phyloP scores from a whole-genome alignment of 2,797 vertebrate species.

The Periparus ater region DNA sequence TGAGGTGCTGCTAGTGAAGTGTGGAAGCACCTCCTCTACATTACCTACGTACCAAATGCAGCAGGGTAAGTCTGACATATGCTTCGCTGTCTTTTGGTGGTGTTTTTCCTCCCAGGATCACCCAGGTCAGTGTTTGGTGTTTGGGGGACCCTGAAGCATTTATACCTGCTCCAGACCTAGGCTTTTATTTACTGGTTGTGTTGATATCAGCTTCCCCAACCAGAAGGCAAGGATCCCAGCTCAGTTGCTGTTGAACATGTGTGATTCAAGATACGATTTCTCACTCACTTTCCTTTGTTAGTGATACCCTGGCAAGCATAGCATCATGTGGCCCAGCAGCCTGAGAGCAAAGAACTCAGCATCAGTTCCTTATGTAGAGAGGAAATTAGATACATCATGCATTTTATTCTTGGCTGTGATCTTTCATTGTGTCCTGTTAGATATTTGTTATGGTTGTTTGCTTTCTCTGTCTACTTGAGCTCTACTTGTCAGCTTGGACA shows the following conservation, averaged over 20 bases:
- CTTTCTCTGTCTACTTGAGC: not conserved
- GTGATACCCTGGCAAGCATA: not conserved
- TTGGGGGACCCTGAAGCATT: not conserved
- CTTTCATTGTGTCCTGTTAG: constrained; percentile 4
- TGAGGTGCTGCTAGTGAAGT: not conserved
- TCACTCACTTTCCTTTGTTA: not conserved
- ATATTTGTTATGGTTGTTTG: not conserved
- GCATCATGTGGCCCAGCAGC: not conserved
- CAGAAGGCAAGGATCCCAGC: not conserved
- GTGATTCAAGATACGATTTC: constrained; percentile 34
- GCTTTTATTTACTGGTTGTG: not conserved
- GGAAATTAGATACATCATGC: not conserved
- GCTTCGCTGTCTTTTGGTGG: not conserved
- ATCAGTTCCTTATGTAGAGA: not conserved
- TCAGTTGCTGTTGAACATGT: not conserved
- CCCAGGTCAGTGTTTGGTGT: not conserved
- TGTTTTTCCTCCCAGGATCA: not conserved
- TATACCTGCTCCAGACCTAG: not conserved
- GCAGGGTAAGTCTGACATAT: not conserved
- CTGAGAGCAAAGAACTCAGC: not conserved
- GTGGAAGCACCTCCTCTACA: not conserved
- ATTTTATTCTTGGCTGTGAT: constrained; percentile 34
- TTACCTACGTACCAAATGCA: not conserved
- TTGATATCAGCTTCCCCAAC: not conserved
- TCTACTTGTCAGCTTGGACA: not conserved